Evolutionary conservation across 2,113 vertebrate genomes (phyloP).

Genomic region (Grus americana): DNA sequence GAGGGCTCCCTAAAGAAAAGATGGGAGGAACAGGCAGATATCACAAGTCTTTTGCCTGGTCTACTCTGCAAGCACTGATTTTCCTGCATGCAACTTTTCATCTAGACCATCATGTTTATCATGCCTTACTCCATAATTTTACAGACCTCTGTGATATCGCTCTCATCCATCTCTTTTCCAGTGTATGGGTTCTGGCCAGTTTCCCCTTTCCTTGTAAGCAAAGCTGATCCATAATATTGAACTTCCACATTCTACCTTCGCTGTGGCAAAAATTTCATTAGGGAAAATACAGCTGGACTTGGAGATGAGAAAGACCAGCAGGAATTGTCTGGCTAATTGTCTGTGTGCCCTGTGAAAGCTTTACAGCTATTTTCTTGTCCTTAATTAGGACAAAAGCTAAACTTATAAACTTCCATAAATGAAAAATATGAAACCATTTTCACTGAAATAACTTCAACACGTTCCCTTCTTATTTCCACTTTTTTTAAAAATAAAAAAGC

Average conservation of each 20-base stretch:
- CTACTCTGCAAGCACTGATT: neutral
- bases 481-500: neutral
- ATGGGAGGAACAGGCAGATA: neutral
- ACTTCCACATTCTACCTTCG: neutral
- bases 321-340: neutral
- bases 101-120: neutral
- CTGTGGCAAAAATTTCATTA: neutral
- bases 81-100: neutral
- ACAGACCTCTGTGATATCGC: neutral
- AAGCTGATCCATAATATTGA: neutral
- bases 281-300: neutral
- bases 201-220: neutral
- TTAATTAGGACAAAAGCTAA: neutral
- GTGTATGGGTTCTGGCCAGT: accelerated
- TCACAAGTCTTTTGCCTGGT: neutral
- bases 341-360: neutral
- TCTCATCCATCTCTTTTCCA: neutral
- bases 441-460: neutral
- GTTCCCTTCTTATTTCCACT: neutral
- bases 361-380: neutral
- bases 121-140: neutral
- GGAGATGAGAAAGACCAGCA: neutral
- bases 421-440: neutral
- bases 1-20: neutral
- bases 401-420: neutral